Evolutionary conservation across 2,113 vertebrate species (phyloP), one percentile per base, ranked within the genome.

Genomic region (Rana temporaria): DNA sequence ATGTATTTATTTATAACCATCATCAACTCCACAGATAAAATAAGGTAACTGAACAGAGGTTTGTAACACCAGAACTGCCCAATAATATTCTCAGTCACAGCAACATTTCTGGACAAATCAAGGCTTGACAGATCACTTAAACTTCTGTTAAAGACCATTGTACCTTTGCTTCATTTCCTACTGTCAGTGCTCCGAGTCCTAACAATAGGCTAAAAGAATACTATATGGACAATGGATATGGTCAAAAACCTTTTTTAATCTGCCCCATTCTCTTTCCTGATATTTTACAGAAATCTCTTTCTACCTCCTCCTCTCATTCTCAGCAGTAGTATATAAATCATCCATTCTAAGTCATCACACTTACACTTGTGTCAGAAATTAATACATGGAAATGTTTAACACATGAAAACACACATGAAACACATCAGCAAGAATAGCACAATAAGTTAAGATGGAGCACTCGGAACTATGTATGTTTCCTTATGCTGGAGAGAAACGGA

Each of bases 321-420:
- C 79, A 73, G 42, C 57, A 63, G 69, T 53, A 73, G 15, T 73
- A 73, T 38, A 81, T 38, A 81, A 81, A 81, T 19, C 24, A 32
- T 6, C 68, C 11, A 71, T 72, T 32, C 42, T 20, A 53, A 72
- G 79, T 81, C 79, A 81, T 81, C 79, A 70, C 66, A 24, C 78
- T 70, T 80, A 60, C 22, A 30, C 57, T 63, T 81, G 52, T 8
- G 38, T 52, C 57, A 70, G 66, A 81, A 81, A 72, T 73, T 73
- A 81, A 42, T 63, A 72, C 20, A 72, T 32, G 67, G 59, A 72
- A 81, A 81, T 81, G 69, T 73, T 81, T 65, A 81, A 34, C 79
- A 73, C 60, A 56, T 72, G 68, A 81, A 65, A 71, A 71, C 18
- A 70, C 78, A 81, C 34, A 30, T 81, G 67, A 81, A 81, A 55